Percentiles rank a stretch among this genome's conserved stretches.
These are phyloP conservation scores for Rhizoglyphus robini DNA, from an alignment of 1,140 invertebrate genomes.

Conservation along the genomic window DNA sequence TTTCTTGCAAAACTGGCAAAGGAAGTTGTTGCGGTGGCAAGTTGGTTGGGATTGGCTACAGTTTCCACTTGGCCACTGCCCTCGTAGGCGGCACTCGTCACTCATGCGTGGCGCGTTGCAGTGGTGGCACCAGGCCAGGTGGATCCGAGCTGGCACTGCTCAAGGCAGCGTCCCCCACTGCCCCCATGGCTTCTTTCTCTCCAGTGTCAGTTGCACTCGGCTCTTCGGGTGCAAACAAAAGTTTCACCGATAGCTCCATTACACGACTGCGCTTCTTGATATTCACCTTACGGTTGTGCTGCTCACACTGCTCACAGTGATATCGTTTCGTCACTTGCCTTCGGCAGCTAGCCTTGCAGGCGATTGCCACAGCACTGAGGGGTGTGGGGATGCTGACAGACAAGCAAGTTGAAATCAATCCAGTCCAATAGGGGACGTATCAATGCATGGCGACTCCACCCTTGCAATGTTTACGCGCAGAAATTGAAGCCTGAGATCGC, in stretches of 20 bases:
- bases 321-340: conserved; percentile 14
- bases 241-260: conserved; percentile 12
- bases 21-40: background rate
- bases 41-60: background rate
- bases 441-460: conserved; percentile 18
- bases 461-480: conserved; percentile 10
- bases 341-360: conserved; percentile 2
- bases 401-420: conserved; percentile 20
- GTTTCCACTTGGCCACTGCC: background rate
- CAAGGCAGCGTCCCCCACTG: background rate
- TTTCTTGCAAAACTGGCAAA: background rate
- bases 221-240: conserved; percentile 11
- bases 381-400: conserved; percentile 10
- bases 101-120: background rate
- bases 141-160: background rate
- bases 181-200: background rate
- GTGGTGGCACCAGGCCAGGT: background rate
- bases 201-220: background rate
- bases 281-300: background rate
- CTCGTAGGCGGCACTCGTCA: background rate
- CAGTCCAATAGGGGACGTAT: conserved; percentile 22
- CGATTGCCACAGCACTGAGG: background rate
- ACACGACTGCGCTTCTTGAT: conserved; percentile 14
- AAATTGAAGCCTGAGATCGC: conserved; percentile 17
- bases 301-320: background rate